Evolutionary conservation across 2,797 vertebrate species (phyloP), one percentile per base, ranked within the genome.

Genomic region (Notolepis coatsorum): DNA sequence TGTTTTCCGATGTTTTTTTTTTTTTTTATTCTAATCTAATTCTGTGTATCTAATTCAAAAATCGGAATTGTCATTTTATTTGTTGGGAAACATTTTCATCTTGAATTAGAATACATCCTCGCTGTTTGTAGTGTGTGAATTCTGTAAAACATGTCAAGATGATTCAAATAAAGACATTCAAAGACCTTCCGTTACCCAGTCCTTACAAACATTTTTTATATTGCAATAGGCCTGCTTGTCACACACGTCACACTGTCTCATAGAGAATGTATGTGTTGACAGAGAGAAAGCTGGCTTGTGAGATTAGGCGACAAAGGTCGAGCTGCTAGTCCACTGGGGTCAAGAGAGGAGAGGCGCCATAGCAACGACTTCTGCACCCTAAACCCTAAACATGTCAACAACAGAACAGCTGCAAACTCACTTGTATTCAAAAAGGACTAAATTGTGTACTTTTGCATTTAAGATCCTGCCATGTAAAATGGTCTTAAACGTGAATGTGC

Each of bases 281-380:
- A 55, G 47, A 74, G 45, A 25, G 39, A 15, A 20, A 38, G 51
- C 30, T 15, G 51, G 55, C 43, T 46, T 25, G 21, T 2, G 12
- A 27, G 60, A 20, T 17, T 35, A 41, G 33, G n/a, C n/a, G n/a
- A 27, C 18, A 35, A 21, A 68, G 43, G 51, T 2, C 39, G 33
- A 55, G 28, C 37, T 42, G 30, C 17, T 56, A 39, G 39, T 52
- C 13, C 42, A 43, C 10, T 33, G 15, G 37, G 20, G 10, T 15
- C 17, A n/a, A 4, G n/a, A 61, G 20, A 61, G 24, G 17, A 30
- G 17, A 42, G 17, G 7, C 20, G 46, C 46, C 41, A 41, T 12
- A 31, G 27, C 12, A 30, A 50, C 35, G 0, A 6, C 33, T 15
- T 5, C 17, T 21, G 7, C 7, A 18, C 30, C n/a, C 27, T 17